phyloP scores from a whole-genome alignment of 2,113 vertebrate species.

The Phalacrocorax pelagicus region DNA sequence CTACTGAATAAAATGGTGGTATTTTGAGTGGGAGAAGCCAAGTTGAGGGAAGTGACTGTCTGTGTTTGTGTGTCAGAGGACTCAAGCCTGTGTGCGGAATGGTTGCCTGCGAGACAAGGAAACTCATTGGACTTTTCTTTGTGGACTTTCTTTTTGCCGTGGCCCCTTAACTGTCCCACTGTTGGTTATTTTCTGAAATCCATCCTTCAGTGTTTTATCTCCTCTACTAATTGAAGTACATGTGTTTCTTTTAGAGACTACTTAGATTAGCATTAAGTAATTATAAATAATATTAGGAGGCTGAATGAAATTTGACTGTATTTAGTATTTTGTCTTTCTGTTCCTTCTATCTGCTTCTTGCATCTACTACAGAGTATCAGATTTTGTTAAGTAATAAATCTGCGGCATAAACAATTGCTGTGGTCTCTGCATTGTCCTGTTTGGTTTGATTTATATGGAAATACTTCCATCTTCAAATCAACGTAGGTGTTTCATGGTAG shows the following conservation, averaged over 20 bases:
- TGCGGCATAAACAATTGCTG: neutral
- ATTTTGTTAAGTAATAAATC: neutral
- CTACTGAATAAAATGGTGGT: neutral
- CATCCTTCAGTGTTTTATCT: neutral
- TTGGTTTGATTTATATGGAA: neutral
- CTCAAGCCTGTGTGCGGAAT: neutral
- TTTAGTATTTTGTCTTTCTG: neutral
- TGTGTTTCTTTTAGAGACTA: neutral
- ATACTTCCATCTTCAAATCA: neutral
- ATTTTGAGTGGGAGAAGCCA: neutral
- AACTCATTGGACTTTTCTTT: neutral
- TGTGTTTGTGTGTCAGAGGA: neutral
- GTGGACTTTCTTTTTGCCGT: neutral
- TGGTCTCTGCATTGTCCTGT: neutral
- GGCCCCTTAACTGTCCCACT: neutral
- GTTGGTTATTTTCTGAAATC: neutral
- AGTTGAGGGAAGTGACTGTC: neutral
- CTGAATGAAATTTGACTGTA: neutral
- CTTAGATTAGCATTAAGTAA: neutral
- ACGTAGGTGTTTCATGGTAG: accelerated
- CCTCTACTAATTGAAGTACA: neutral
- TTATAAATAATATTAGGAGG: neutral
- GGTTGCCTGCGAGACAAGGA: neutral
- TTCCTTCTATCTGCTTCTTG: neutral
- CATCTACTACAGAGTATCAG: neutral